phyloP scores from a whole-genome alignment of 2,113 vertebrate genomes.

The Sceloporus tristichus region DNA sequence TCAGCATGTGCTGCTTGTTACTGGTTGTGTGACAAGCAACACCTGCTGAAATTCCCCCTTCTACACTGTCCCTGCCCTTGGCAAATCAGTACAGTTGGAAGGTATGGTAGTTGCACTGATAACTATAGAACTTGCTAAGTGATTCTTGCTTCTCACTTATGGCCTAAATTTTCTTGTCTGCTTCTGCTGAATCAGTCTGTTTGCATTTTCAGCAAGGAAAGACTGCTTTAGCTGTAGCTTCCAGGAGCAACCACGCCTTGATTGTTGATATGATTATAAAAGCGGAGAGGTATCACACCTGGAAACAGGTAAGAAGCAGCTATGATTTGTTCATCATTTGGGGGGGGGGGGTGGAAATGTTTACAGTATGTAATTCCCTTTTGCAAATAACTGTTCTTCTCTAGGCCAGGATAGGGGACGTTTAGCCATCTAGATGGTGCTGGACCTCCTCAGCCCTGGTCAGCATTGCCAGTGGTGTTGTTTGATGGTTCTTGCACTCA shows the following conservation, averaged over 20 bases:
- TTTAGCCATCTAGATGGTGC: too few species aligned
- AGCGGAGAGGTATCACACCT: slow-evolving; percentile 86
- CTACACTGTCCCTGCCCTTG: too few species aligned
- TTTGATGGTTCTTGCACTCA: too few species aligned
- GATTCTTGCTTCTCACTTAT: not conserved
- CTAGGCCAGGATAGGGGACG: too few species aligned
- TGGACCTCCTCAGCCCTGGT: too few species aligned
- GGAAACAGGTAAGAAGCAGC: slow-evolving; percentile 79
- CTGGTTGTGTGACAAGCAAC: too few species aligned
- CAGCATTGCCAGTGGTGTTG: too few species aligned
- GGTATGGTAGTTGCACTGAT: not conserved
- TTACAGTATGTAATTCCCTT: not conserved
- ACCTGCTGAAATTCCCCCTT: too few species aligned
- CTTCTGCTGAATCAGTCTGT: not conserved
- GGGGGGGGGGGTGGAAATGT: too few species aligned
- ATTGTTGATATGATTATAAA: slow-evolving; percentile 95
- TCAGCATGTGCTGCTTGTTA: too few species aligned
- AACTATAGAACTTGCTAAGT: not conserved
- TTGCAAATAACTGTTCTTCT: not conserved
- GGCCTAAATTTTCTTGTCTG: not conserved
- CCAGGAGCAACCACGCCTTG: slow-evolving; percentile 84
- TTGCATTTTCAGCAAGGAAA: slow-evolving; percentile 84
- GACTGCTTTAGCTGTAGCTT: slow-evolving; percentile 86
- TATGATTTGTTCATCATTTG: not conserved
- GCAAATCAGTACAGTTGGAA: not conserved